Evolutionary conservation across 2,797 vertebrate genomes (phyloP).

Genomic region (Alcedo atthis): DNA sequence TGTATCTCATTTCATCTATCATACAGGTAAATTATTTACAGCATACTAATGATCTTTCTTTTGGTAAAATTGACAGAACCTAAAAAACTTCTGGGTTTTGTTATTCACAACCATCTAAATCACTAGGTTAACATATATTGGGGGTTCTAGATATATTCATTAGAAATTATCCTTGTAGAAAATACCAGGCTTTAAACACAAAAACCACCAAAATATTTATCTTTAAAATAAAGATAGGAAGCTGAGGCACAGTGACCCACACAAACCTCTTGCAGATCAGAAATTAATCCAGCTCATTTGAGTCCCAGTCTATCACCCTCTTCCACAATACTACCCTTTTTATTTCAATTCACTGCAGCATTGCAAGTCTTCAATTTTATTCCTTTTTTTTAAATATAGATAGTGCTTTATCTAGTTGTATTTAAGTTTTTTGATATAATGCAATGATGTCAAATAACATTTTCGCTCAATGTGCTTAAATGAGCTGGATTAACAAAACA

Average conservation of each 20-base stretch:
- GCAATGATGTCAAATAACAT: not conserved
- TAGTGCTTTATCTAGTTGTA: not conserved
- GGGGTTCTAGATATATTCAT: not conserved
- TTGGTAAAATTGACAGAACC: not conserved
- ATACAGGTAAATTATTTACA: not conserved
- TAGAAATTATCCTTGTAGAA: not conserved
- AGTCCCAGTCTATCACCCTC: not conserved
- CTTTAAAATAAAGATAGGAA: not conserved
- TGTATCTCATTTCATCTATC: not conserved
- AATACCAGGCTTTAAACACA: not conserved
- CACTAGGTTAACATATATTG: not conserved
- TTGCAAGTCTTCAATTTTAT: not conserved
- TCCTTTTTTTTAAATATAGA: not conserved
- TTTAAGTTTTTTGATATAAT: not conserved
- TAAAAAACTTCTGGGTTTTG: not conserved
- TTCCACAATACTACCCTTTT: not conserved
- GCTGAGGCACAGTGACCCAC: accelerated
- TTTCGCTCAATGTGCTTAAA: not conserved
- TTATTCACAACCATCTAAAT: not conserved
- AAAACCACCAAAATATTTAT: not conserved
- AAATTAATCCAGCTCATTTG: not conserved
- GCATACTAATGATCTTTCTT: not conserved
- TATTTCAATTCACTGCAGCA: not conserved
- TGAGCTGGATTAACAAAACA: not conserved
- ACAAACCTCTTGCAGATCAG: not conserved